Conservation (phyloP, 1,140 invertebrate species). For the Andrena cerasifolii region DNA sequence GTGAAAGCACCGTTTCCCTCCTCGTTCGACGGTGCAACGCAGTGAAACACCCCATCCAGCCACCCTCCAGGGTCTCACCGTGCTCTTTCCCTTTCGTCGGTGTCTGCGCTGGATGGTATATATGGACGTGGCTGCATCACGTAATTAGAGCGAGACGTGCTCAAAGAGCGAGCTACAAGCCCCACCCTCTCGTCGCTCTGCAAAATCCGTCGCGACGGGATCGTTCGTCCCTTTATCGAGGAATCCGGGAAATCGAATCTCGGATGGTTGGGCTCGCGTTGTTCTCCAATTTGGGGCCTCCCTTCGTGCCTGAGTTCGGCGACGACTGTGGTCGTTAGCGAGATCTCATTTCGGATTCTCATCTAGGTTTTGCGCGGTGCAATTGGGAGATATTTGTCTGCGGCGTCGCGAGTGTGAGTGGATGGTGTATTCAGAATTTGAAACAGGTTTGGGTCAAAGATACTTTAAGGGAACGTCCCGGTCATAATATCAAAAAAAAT, state of each 20-base stretch:
- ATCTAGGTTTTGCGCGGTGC: too few relatives aligned
- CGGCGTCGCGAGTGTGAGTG: too few relatives aligned
- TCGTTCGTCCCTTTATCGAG: conserved; percentile 43
- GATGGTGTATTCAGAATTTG: too few relatives aligned
- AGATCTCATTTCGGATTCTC: too few relatives aligned
- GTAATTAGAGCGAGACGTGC: conserved; percentile 73
- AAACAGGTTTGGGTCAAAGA: too few relatives aligned
- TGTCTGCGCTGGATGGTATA: conserved; percentile 32
- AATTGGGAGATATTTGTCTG: too few relatives aligned
- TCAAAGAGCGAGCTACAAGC: conserved; percentile 61
- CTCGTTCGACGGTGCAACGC: conserved; percentile 38
- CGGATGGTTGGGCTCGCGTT: neutral
- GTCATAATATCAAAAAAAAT: too few relatives aligned
- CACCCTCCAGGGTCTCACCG: conserved; percentile 34
- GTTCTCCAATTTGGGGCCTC: neutral
- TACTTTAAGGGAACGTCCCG: too few relatives aligned
- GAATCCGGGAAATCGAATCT: conserved; percentile 19
- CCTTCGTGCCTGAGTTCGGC: too few relatives aligned
- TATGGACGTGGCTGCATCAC: conserved; percentile 50
- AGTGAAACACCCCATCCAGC: conserved; percentile 48
- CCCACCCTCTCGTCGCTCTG: conserved; percentile 14
- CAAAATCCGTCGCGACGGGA: conserved; percentile 58
- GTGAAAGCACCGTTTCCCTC: neutral
- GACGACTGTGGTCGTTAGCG: too few relatives aligned
- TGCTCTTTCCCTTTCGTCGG: conserved; percentile 41